A percentile compares a stretch with the other conserved stretches of the same genome.
phyloP scores from a whole-genome alignment of 2,888 invertebrate species.

The Tinea pellionella region DNA sequence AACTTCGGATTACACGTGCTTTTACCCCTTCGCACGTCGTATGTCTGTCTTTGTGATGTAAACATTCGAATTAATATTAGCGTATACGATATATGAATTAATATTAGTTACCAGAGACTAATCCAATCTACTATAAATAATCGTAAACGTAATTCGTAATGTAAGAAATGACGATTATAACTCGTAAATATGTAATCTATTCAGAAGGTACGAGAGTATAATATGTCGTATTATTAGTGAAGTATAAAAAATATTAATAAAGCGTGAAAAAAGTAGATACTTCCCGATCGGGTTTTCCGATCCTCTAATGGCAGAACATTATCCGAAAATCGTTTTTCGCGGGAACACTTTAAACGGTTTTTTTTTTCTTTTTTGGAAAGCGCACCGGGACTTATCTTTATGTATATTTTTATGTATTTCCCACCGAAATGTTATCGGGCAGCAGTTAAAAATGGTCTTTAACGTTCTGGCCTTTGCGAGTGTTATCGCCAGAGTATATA shows the following conservation, averaged over 20 bases:
- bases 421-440: slow-evolving; percentile 46
- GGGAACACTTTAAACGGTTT: slow-evolving; percentile 47
- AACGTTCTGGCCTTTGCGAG: slow-evolving; percentile 33
- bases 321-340: slow-evolving; percentile 51
- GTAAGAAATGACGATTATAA: too few relatives aligned
- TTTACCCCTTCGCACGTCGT: not conserved
- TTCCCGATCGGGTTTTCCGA: slow-evolving; percentile 31
- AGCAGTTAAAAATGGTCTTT: slow-evolving; percentile 39
- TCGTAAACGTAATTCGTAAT: too few relatives aligned
- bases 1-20: slow-evolving; percentile 15
- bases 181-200: too few relatives aligned
- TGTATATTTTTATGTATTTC: slow-evolving; percentile 54
- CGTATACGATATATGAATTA: not conserved
- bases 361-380: slow-evolving; percentile 47
- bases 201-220: too few relatives aligned
- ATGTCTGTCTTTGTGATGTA: not conserved
- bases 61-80: slow-evolving; percentile 6
- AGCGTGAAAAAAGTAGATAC: not conserved
- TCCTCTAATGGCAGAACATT: slow-evolving; percentile 50
- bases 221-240: too few relatives aligned
- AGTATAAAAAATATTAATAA: too few relatives aligned
- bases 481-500: slow-evolving; percentile 40
- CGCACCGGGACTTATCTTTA: slow-evolving; percentile 49
- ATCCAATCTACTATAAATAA: too few relatives aligned
- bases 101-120: too few relatives aligned